A percentile compares a stretch with the other conserved stretches of the same genome.
These are phyloP conservation scores for Pangasius djambal DNA, from an alignment of 2,797 vertebrate species.

Conservation along the genomic window DNA sequence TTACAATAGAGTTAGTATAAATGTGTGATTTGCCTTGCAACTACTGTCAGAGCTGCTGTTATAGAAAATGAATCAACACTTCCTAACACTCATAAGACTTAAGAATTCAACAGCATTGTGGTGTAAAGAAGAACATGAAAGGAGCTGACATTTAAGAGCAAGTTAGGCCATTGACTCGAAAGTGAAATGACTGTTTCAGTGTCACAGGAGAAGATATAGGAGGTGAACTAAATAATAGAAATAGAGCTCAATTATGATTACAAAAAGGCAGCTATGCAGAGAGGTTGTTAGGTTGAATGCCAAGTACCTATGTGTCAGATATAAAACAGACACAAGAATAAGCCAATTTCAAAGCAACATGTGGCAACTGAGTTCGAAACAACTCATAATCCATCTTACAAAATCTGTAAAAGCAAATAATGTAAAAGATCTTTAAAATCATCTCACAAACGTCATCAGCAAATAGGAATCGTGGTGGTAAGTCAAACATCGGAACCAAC, in stretches of 20 bases:
- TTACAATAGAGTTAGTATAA: not conserved
- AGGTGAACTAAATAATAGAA: not conserved
- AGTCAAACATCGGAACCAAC: not conserved
- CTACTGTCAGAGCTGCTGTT: not conserved
- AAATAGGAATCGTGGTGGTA: not conserved
- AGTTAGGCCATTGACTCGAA: not conserved
- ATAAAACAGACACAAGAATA: not conserved
- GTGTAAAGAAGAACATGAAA: not conserved
- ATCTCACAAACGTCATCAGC: not conserved
- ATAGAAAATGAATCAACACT: too few relatives aligned
- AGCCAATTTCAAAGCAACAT: not conserved
- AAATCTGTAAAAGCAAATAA: not conserved
- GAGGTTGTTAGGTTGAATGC: not conserved
- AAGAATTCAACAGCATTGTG: not conserved
- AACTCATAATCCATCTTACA: not conserved
- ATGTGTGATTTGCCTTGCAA: not conserved
- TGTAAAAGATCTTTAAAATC: not conserved
- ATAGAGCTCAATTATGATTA: not conserved
- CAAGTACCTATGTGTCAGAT: slow-evolving; percentile 5
- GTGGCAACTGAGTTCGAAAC: not conserved
- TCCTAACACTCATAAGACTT: too few relatives aligned
- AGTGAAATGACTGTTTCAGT: not conserved
- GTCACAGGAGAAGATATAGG: not conserved
- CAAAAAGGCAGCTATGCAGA: not conserved
- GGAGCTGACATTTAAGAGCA: not conserved